Evolutionary conservation across 2,888 invertebrate species (phyloP).

Genomic region (Podotricha telesiphe): DNA sequence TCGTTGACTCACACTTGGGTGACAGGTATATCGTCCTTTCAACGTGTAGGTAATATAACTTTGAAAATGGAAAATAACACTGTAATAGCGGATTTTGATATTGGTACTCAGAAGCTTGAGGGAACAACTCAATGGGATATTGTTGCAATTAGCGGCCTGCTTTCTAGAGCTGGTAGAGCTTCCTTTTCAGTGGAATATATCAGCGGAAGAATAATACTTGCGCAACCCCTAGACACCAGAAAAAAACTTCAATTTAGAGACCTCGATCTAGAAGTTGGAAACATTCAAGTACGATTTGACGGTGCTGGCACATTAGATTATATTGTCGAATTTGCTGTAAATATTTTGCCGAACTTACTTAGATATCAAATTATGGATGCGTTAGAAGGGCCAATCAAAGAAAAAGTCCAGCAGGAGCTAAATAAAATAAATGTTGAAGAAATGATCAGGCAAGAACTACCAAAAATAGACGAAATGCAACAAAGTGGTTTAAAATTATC

Average conservation of each 20-base stretch:
- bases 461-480: constrained; percentile 86
- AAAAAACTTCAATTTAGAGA: constrained; percentile 88
- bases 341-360: constrained; percentile 92
- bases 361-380: constrained; percentile 95
- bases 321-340: constrained; percentile 90
- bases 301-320: constrained; percentile 95
- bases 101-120: constrained; percentile 91
- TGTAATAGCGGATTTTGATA: constrained; percentile 86
- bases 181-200: constrained; percentile 92
- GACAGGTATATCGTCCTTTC: constrained; percentile 90
- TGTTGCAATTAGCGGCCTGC: constrained; percentile 85
- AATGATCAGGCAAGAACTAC: constrained; percentile 87
- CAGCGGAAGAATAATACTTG: constrained; percentile 86
- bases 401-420: constrained; percentile 88
- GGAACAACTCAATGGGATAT: constrained; percentile 92
- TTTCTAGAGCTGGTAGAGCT: constrained; percentile 88
- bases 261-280: constrained; percentile 91
- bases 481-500: constrained; percentile 75
- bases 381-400: constrained; percentile 89
- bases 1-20: constrained; percentile 90
- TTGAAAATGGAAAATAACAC: constrained; percentile 89
- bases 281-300: constrained; percentile 91
- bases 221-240: constrained; percentile 90
- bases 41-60: constrained; percentile 90
- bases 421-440: constrained; percentile 90